Base-by-base conservation (phyloP, 2,888 invertebrate genomes). In the Polia nebulosa region DNA sequence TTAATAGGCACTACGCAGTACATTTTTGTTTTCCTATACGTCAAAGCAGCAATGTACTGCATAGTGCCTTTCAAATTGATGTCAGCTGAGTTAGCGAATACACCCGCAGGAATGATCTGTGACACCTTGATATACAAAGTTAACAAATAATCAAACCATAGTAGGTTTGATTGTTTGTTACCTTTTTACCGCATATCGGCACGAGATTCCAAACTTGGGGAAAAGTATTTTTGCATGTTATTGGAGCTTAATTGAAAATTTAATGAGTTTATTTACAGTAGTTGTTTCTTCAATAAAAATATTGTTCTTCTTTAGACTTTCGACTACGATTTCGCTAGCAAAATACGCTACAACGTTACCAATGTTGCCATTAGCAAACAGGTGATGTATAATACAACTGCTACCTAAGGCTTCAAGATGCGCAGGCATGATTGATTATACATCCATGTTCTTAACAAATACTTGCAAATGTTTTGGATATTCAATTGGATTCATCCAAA, bases 401-500 rank as follows among this genome's bases (percentile, higher is more conserved):
- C 41, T 47, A 22, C 15, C 27, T 56, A 61, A 29, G 47, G 68
- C 29, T 11, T 74, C 47, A 67, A 74, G 56, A 73, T 73, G 59
- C 68, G 32, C 34, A 39, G 49, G n/a, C 72, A 61, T 61, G 60
- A 60, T 67, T 60, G 60, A 69, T 76, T 76, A 74, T 44, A 69
- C 62, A 63, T 74, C 69, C 62, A 75, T 74, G 44, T 55, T 55
- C 51, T 74, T 75, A 60, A 36, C 52, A 62, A 62, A 51, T 15
- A 32, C 20, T 69, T 55, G 55, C 39, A 34, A 29, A 51, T 67
- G 59, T 41, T 34, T 52, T 41, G n/a, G 11, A 51, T 55, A 65
- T 53, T 39, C 47, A 34, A 41, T 47, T 22, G 1, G 11, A 5
- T 47, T 20, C 27, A 47, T 34, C 27, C 17, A 56, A 72, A 58